phyloP scores from a whole-genome alignment of 2,797 vertebrate species.

The Arctocebus calabarensis region DNA sequence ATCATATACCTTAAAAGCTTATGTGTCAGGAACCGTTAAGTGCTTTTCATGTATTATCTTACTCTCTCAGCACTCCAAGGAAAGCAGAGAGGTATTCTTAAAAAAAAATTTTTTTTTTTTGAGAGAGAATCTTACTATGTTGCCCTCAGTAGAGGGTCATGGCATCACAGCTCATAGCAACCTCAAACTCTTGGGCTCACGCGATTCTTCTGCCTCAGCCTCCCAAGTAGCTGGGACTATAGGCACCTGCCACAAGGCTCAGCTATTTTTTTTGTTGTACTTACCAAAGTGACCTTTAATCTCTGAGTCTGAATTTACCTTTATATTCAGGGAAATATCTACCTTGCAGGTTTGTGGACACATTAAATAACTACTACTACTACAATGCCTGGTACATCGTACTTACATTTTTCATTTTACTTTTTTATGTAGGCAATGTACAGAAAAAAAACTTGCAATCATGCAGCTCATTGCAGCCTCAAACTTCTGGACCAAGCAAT shows the following conservation, averaged over 20 bases:
- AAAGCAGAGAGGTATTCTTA: conserved; percentile 6
- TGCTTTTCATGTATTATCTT: neutral
- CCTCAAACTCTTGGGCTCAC: no score
- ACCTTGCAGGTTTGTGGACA: neutral
- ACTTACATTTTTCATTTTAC: neutral
- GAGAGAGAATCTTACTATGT: no score
- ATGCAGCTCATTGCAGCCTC: neutral
- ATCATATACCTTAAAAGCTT: conserved; percentile 1
- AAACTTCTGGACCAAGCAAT: neutral
- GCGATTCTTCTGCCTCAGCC: no score
- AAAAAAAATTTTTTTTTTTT: no score
- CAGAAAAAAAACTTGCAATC: neutral
- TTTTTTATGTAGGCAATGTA: neutral
- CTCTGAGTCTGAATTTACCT: neutral
- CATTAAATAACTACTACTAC: conserved; percentile 29
- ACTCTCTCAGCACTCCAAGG: neutral
- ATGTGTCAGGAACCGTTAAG: conserved; percentile 1
- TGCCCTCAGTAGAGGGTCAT: no score
- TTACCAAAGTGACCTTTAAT: neutral
- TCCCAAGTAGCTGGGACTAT: no score
- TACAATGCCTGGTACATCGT: neutral
- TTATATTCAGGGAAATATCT: neutral
- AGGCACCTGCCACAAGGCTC: no score
- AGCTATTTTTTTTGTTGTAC: no score
- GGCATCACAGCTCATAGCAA: no score